phyloP scores from a whole-genome alignment of 2,888 invertebrate species.

The Chrysopilus asiliformis region DNA sequence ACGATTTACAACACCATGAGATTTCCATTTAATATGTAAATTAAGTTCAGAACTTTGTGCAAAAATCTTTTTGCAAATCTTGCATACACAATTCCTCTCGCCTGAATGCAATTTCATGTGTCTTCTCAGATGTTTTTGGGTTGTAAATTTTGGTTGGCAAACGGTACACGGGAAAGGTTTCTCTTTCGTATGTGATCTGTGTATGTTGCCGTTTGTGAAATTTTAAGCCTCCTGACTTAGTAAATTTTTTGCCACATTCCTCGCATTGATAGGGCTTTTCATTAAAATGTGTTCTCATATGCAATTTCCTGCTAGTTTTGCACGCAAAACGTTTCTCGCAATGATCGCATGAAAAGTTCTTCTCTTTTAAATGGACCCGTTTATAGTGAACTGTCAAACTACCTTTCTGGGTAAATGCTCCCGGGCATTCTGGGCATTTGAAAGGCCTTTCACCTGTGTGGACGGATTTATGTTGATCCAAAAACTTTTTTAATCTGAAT shows the following conservation, averaged over 20 bases:
- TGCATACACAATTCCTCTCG: too few relatives aligned
- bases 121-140: background rate
- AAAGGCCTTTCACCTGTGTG: too few relatives aligned
- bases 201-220: background rate
- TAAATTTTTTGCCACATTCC: conserved; percentile 1
- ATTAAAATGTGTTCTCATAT: background rate
- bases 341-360: background rate
- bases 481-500: too few relatives aligned
- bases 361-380: conserved; percentile 1
- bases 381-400: too few relatives aligned
- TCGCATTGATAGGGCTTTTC: conserved; percentile 5
- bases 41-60: conserved; percentile 2
- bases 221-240: background rate
- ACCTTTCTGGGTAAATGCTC: too few relatives aligned
- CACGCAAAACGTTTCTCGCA: background rate
- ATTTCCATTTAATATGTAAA: conserved; percentile 3
- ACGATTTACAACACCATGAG: too few relatives aligned
- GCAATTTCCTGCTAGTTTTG: background rate
- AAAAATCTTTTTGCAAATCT: conserved; percentile 3
- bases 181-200: background rate
- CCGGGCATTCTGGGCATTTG: too few relatives aligned
- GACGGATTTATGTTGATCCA: too few relatives aligned
- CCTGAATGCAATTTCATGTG: background rate
- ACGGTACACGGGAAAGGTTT: background rate
- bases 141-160: background rate